A percentile compares a stretch with the other conserved stretches of the same genome.
phyloP scores from a whole-genome alignment of 2,113 vertebrate genomes.

The Tringa solitaria region DNA sequence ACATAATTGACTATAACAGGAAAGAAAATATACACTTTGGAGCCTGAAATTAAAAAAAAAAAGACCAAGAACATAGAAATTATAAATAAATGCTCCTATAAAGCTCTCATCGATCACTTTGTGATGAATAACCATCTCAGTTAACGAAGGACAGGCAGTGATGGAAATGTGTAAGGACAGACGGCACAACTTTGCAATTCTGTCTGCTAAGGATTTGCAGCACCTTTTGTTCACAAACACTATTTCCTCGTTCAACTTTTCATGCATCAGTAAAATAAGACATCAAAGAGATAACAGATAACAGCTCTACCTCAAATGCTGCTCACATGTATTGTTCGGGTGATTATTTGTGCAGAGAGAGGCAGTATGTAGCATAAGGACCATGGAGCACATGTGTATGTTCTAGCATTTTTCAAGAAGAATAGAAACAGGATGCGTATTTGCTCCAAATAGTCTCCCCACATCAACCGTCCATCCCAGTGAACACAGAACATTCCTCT shows the following conservation, averaged over 20 bases:
- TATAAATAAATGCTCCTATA: neutral
- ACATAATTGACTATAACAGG: slow-evolving; percentile 10
- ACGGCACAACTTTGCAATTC: neutral
- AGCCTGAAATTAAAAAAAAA: neutral
- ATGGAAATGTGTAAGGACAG: neutral
- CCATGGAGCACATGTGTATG: neutral
- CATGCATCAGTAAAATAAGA: slow-evolving; percentile 10
- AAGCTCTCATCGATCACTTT: neutral
- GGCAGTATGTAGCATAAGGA: neutral
- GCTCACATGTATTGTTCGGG: neutral
- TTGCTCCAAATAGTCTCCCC: neutral
- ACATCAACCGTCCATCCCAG: neutral
- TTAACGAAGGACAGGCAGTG: neutral
- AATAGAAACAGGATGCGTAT: neutral
- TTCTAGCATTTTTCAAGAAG: neutral
- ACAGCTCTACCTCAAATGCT: slow-evolving; percentile 28
- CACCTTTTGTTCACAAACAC: slow-evolving; percentile 36
- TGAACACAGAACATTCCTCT: neutral
- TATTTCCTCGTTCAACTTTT: neutral
- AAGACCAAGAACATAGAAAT: neutral
- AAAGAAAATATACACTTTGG: slow-evolving; percentile 8
- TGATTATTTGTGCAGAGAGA: neutral
- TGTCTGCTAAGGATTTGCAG: neutral
- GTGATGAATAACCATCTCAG: neutral
- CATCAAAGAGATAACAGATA: slow-evolving; percentile 50